Base-by-base conservation (phyloP, 2,888 invertebrate species). In the Xestia rhomboidea region DNA sequence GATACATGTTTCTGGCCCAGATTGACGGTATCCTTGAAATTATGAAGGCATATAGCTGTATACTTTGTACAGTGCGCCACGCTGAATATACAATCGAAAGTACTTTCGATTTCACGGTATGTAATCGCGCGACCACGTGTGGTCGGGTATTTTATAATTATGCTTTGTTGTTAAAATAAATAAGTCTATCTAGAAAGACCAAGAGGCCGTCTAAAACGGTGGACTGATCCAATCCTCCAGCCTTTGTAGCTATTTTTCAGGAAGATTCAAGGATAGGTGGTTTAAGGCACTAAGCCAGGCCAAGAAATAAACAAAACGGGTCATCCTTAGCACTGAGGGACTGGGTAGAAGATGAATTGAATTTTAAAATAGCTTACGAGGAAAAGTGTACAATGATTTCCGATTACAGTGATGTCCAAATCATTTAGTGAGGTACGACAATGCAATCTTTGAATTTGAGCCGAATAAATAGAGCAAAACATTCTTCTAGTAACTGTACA, bases 401-500 rank as follows among this genome's bases (percentile, higher is more conserved):
- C 4, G 38, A 30, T 27, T 18, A 15, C 15, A 10, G 8, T 46
- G 18, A 46, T 30, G 8, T n/a, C 7, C 11, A 34, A 11, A 38
- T 71, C 0, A 10, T 18, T 49, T 51, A 54, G 0, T 4, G 4
- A 21, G 7, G 10, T 11, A 27, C 49, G 27, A 57, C 69, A 86
- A 51, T 66, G 83, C 86, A 83, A 83, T 86, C 60, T 74, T 63
- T 60, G 66, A 69, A 73, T 82, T 72, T 73, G 30, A 83, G 0
- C 24, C 30, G 10, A 57, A 70, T 51, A 86, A 84, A 78, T 84
- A 78, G 84, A 84, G 79, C 84, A 83, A 83, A 78, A 63, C 74
- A 46, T 60, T 67, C n/a, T 67, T 77, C 49, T 67, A 60, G 41
- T 38, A 41, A 51, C 15, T 44, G 6, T 2, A 63, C 68, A 57